Evolutionary conservation across 1,140 invertebrate genomes (phyloP).

Genomic region (Lethrus apterus): DNA sequence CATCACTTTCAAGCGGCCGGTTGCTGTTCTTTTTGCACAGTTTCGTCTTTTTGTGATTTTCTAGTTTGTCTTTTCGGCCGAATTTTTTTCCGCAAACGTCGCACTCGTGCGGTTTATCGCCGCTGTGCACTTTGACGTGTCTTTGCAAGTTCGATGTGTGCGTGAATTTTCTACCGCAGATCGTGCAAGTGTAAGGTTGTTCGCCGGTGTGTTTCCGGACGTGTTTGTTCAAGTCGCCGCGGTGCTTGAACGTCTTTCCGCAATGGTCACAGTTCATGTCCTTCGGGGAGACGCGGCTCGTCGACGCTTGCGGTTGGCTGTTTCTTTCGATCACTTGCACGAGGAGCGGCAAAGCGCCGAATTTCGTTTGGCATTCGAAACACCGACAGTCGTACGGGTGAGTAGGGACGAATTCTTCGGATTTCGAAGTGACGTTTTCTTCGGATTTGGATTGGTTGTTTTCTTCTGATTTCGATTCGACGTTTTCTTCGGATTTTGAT

Average conservation of each 20-base stretch:
- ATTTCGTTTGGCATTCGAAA: constrained; percentile 7
- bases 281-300: not conserved
- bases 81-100: constrained; percentile 64
- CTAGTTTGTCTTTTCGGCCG: constrained; percentile 55
- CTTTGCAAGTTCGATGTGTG: constrained; percentile 58
- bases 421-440: too few relatives aligned
- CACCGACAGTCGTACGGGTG: constrained; percentile 13
- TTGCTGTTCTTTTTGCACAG: constrained; percentile 27
- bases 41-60: constrained; percentile 44
- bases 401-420: not conserved
- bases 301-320: not conserved
- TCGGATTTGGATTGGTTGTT: not conserved
- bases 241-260: constrained; percentile 35
- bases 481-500: not conserved
- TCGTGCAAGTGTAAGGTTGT: constrained; percentile 63
- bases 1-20: too few relatives aligned
- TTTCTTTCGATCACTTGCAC: constrained; percentile 17
- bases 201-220: constrained; percentile 66
- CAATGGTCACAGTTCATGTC: constrained; percentile 30
- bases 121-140: constrained; percentile 55
- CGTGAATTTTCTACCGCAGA: constrained; percentile 66
- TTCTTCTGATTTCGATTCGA: constrained; percentile 1
- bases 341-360: constrained; percentile 13
- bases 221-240: constrained; percentile 49
- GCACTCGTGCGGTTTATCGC: constrained; percentile 59